A percentile compares a stretch with the other conserved stretches of the same genome.
phyloP scores from a whole-genome alignment of 2,888 invertebrate species.

The Patella depressa region DNA sequence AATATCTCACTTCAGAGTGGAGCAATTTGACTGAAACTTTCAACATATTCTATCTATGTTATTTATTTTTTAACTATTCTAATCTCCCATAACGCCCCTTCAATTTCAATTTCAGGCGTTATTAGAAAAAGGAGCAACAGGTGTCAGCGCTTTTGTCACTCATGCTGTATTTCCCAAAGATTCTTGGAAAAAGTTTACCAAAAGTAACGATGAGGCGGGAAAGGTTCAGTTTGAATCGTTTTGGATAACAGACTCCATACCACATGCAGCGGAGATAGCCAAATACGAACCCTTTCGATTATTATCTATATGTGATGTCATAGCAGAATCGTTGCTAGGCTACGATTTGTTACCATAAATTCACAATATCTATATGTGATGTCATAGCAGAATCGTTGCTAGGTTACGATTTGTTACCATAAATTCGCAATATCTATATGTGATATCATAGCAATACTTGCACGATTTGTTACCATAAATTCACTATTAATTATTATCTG shows the following conservation, averaged over 20 bases:
- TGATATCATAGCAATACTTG: no score
- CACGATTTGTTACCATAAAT: slow-evolving; percentile 31
- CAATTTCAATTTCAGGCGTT: slow-evolving; percentile 55
- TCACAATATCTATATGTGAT: slow-evolving; percentile 13
- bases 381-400: slow-evolving; percentile 58
- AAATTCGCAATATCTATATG: slow-evolving; percentile 12
- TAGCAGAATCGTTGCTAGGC: slow-evolving; percentile 66
- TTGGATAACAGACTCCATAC: slow-evolving; percentile 72
- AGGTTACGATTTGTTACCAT: slow-evolving; percentile 64
- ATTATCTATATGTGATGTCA: slow-evolving; percentile 64
- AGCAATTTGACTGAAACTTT: no score
- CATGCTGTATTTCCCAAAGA: slow-evolving; percentile 71
- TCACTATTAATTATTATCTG: slow-evolving; percentile 56
- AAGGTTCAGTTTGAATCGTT: slow-evolving; percentile 65
- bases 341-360: slow-evolving; percentile 59
- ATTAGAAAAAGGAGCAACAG: slow-evolving; percentile 59
- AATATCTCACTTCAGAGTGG: no score
- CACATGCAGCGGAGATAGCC: slow-evolving; percentile 67
- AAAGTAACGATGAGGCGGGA: slow-evolving; percentile 25
- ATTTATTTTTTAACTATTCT: no score
- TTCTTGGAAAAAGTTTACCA: slow-evolving; percentile 67
- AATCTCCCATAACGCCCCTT: no score
- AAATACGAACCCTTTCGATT: slow-evolving; percentile 67
- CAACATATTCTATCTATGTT: no score
- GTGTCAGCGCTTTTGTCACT: slow-evolving; percentile 70